A percentile compares a stretch with the other conserved stretches of the same genome.
Evolutionary conservation across 1,140 invertebrate species (phyloP).

Genomic region (Bombus terrestris): DNA sequence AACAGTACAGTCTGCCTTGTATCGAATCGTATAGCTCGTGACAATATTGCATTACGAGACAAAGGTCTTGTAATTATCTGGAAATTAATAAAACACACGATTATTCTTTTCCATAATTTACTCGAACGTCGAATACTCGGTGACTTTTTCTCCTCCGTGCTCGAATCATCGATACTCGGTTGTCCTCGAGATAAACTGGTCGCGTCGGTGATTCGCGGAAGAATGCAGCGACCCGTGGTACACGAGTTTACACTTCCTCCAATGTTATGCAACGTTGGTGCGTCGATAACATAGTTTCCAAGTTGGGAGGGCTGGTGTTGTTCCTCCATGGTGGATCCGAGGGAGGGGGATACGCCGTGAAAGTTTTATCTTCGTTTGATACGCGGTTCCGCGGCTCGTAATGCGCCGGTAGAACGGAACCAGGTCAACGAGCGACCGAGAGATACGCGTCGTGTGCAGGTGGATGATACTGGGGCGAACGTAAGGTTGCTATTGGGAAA

Average conservation of each 20-base stretch:
- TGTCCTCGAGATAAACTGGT: constrained; percentile 7
- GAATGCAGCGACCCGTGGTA: constrained; percentile 10
- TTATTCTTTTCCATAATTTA: background rate
- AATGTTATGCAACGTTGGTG: constrained; percentile 9
- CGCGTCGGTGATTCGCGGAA: constrained; percentile 2
- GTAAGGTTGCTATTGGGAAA: constrained; percentile 59
- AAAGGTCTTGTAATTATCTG: background rate
- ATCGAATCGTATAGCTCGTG: background rate
- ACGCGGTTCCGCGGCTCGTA: constrained; percentile 44
- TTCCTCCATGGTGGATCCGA: background rate
- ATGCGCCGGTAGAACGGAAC: constrained; percentile 40
- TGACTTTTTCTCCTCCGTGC: no score
- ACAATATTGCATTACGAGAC: background rate
- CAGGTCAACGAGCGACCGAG: constrained; percentile 52
- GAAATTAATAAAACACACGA: background rate
- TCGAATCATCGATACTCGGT: background rate
- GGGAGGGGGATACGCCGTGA: constrained; percentile 1
- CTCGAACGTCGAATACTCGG: background rate
- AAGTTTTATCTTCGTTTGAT: constrained; percentile 60
- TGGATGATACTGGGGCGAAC: constrained; percentile 34
- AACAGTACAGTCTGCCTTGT: no score
- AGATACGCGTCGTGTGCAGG: constrained; percentile 31
- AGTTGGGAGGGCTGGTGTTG: background rate
- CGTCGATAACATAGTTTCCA: constrained; percentile 27
- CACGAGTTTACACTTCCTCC: constrained; percentile 23